Evolutionary conservation across 2,888 invertebrate genomes (phyloP).

Genomic region (Alloscopus bannaensis): DNA sequence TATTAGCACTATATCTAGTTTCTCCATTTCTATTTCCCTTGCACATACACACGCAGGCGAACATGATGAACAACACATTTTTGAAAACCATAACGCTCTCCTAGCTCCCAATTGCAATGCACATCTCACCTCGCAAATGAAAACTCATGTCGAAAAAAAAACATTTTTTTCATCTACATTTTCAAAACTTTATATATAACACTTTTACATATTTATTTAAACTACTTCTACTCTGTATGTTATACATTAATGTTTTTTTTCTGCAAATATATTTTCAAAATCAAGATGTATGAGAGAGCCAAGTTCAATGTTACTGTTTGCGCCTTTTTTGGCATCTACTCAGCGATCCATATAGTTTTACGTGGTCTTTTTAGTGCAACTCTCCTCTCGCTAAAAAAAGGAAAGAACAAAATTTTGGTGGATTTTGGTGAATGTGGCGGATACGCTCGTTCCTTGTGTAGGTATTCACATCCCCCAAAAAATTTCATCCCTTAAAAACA

Average conservation of each 20-base stretch:
- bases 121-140: too few relatives aligned
- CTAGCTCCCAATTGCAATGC: too few relatives aligned
- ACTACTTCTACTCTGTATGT: neutral
- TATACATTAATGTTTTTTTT: too few relatives aligned
- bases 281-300: conserved; percentile 50
- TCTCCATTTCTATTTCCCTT: conserved; percentile 40
- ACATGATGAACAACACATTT: too few relatives aligned
- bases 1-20: conserved; percentile 53
- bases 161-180: too few relatives aligned
- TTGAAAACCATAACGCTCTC: too few relatives aligned
- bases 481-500: too few relatives aligned
- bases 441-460: too few relatives aligned
- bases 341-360: conserved; percentile 23
- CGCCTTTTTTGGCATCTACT: conserved; percentile 9
- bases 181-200: too few relatives aligned
- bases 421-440: conserved; percentile 16
- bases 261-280: too few relatives aligned
- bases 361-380: neutral
- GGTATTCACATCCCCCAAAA: conserved; percentile 5
- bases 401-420: too few relatives aligned
- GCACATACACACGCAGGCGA: conserved; percentile 52
- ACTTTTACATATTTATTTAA: neutral
- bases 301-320: conserved; percentile 65
- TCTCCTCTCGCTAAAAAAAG: conserved; percentile 33
- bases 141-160: too few relatives aligned